Base-by-base conservation (phyloP, 2,888 invertebrate genomes). In the Euplagia quadripunctaria region DNA sequence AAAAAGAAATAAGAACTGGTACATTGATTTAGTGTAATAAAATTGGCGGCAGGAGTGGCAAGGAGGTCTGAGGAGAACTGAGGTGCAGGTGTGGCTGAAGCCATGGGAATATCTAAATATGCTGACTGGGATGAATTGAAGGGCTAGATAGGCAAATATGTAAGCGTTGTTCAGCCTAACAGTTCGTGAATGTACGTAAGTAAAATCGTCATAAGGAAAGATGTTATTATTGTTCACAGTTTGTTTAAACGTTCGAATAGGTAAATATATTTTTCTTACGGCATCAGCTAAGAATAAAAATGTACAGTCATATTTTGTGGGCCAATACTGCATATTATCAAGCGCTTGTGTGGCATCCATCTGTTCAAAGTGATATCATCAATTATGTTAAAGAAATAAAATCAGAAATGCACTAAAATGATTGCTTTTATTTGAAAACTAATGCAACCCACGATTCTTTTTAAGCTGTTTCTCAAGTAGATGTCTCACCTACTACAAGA, bases 241-340 rank as follows among this genome's bases (percentile, higher is more conserved):
- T 63, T 4, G 11, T 9, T 14, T 68, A 68, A 20, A 49, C 20
- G 61, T 7, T 69, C 1, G 9, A 46, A 43, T 49, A 61, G 61
- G 61, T 68, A 46, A 17, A 58, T 58, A 17, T 61, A 16, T 61
- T 46, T 63, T 61, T 41, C 58, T 68, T 42, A 52, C 52, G 52
- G 43, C 20, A n/a, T 43, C 5, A 8, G 16, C 68, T 58, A 68
- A 68, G 46, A 68, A 68, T 68, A 68, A 41, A 68, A 12, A 46
- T 9, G 20, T n/a, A 43, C 58, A 46, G 42, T 46, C 68, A 68
- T 68, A 43, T 42, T 68, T 68, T 31, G 58, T 58, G 17, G 46
- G 42, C 42, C 12, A 20, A 20, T 20, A 16, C 31, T 49, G 31
- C n/a, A 20, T 20, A 16, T 31, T 20, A 31, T 31, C 31, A 31